phyloP scores from a whole-genome alignment of 2,797 vertebrate species.

The Poecilia velifera region DNA sequence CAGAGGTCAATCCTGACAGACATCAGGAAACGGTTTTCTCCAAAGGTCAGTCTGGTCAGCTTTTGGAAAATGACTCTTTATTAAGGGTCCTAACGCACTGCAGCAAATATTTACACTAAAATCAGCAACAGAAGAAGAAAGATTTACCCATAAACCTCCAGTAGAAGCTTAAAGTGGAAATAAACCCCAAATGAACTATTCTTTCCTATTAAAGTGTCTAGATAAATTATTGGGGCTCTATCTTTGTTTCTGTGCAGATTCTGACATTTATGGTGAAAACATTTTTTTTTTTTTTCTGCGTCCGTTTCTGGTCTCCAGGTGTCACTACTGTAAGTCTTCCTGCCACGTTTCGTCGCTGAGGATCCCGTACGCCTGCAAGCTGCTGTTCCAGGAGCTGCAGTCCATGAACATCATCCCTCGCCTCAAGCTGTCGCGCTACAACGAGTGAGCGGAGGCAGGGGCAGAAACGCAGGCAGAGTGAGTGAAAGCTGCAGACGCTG shows the following conservation, averaged over 20 bases:
- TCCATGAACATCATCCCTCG: conserved; percentile 99
- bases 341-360: conserved; percentile 96
- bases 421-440: conserved; percentile 95
- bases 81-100: neutral
- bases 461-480: conserved; percentile 24
- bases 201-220: too few relatives aligned
- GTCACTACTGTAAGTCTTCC: conserved; percentile 97
- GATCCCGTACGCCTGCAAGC: conserved; percentile 98
- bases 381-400: conserved; percentile 98
- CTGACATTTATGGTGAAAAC: too few relatives aligned
- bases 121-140: neutral
- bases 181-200: too few relatives aligned
- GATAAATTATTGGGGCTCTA: too few relatives aligned
- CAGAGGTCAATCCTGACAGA: neutral
- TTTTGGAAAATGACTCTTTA: neutral
- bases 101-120: neutral
- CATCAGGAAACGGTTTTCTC: neutral
- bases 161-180: too few relatives aligned
- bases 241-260: too few relatives aligned
- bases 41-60: neutral
- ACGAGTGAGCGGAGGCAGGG: conserved; percentile 81
- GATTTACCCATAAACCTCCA: neutral
- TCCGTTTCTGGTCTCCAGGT: conserved; percentile 80
- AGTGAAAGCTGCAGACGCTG: conserved; percentile 36
- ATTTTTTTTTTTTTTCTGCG: neutral